A percentile compares a stretch with the other conserved stretches of the same genome.
phyloP scores from a whole-genome alignment of 92 coral and sea anemone genomes.

The Palythoa grandis region DNA sequence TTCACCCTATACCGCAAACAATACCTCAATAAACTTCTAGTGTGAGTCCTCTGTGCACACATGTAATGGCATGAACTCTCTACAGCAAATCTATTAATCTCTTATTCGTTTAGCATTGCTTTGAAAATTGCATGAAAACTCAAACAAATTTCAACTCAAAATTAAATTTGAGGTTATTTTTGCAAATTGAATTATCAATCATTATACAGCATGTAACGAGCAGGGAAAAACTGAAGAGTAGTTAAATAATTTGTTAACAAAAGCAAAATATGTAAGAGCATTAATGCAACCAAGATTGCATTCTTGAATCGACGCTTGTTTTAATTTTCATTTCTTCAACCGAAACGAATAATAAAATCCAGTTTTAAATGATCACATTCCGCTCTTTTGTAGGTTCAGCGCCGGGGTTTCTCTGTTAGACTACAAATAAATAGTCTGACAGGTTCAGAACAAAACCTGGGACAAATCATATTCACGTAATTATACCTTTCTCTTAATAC shows the following conservation, averaged over 20 bases:
- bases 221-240: too few species aligned
- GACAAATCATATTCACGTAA: too few species aligned
- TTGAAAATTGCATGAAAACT: too few species aligned
- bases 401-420: too few species aligned
- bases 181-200: too few species aligned
- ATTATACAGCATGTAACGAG: too few species aligned
- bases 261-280: too few species aligned
- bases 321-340: background rate
- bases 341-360: background rate
- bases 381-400: too few species aligned
- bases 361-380: background rate
- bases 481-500: too few species aligned
- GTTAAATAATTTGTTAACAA: too few species aligned
- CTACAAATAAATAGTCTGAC: background rate
- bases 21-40: background rate
- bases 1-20: background rate
- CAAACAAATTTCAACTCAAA: too few species aligned
- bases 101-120: background rate
- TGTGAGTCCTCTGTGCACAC: background rate
- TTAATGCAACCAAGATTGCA: background rate
- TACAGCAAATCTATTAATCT: background rate
- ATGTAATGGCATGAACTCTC: background rate
- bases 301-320: background rate
- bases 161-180: too few species aligned
- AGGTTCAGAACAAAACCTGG: background rate